Conservation (phyloP, 2,888 invertebrate genomes). For the Drosophila yooni region DNA sequence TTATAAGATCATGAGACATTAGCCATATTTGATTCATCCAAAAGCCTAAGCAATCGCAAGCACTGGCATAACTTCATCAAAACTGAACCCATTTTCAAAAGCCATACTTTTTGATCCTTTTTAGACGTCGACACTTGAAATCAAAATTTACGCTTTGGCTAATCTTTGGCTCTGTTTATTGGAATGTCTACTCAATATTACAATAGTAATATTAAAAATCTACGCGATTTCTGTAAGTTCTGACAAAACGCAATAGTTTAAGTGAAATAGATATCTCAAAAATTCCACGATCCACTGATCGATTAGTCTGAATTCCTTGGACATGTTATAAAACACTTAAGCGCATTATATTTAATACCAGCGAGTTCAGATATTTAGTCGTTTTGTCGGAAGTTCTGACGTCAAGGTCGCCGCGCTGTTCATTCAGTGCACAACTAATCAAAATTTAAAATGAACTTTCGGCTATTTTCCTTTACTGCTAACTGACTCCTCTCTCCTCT, state of each 20-base stretch:
- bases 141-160: neutral
- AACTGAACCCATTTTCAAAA: neutral
- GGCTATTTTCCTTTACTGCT: constrained; percentile 40
- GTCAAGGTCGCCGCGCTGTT: constrained; percentile 53
- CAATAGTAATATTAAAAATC: neutral
- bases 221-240: neutral
- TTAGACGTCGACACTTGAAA: neutral
- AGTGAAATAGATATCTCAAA: neutral
- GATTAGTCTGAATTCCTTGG: constrained; percentile 2
- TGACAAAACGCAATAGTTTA: neutral
- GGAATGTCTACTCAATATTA: neutral
- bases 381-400: constrained; percentile 31
- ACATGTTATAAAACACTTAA: neutral
- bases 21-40: neutral
- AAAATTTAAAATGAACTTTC: constrained; percentile 76
- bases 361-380: neutral
- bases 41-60: neutral
- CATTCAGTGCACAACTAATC: constrained; percentile 53
- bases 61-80: neutral
- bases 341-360: neutral
- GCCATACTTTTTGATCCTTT: neutral
- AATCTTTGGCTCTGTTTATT: neutral
- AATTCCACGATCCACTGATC: too few relatives aligned
- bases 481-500: neutral
- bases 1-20: neutral